Evolutionary conservation across 2,888 invertebrate genomes (phyloP).

Genomic region (Mythimna ferrago): DNA sequence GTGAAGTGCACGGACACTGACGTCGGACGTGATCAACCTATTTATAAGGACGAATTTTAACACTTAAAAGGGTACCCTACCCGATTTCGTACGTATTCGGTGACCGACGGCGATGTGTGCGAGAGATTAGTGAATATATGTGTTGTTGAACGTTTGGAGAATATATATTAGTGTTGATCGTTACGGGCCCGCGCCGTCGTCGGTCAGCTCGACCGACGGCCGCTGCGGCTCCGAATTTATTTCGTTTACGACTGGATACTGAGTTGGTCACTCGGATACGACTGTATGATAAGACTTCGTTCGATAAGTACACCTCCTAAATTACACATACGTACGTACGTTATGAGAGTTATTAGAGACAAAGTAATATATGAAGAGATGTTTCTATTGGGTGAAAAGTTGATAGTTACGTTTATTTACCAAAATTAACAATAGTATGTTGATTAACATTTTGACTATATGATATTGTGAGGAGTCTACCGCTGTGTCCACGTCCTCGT

Average conservation of each 20-base stretch:
- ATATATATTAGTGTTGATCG: conserved; percentile 89
- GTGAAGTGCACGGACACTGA: conserved; percentile 87
- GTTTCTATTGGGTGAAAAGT: conserved; percentile 88
- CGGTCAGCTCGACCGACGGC: conserved; percentile 61
- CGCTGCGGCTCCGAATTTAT: conserved; percentile 74
- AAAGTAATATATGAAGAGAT: conserved; percentile 88
- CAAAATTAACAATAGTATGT: conserved; percentile 83
- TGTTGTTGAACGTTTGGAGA: conserved; percentile 90
- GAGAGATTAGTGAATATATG: conserved; percentile 90
- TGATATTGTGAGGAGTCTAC: conserved; percentile 72
- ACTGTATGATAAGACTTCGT: conserved; percentile 82
- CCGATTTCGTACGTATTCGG: conserved; percentile 81
- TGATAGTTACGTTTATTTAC: conserved; percentile 88
- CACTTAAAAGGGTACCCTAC: conserved; percentile 70
- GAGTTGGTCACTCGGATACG: conserved; percentile 88
- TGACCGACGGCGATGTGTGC: conserved; percentile 83
- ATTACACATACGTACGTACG: conserved; percentile 82
- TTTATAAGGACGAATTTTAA: conserved; percentile 72
- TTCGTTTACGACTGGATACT: conserved; percentile 84
- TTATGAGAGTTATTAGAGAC: conserved; percentile 87
- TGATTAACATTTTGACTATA: conserved; percentile 80
- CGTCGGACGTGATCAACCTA: conserved; percentile 78
- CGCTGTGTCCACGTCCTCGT: conserved; percentile 68
- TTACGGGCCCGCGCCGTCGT: conserved; percentile 71
- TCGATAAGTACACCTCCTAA: conserved; percentile 84